A percentile compares a stretch with the other conserved stretches of the same genome.
These are phyloP conservation scores for Bombus superbus DNA, from an alignment of 1,140 invertebrate genomes.

Conservation along the genomic window DNA sequence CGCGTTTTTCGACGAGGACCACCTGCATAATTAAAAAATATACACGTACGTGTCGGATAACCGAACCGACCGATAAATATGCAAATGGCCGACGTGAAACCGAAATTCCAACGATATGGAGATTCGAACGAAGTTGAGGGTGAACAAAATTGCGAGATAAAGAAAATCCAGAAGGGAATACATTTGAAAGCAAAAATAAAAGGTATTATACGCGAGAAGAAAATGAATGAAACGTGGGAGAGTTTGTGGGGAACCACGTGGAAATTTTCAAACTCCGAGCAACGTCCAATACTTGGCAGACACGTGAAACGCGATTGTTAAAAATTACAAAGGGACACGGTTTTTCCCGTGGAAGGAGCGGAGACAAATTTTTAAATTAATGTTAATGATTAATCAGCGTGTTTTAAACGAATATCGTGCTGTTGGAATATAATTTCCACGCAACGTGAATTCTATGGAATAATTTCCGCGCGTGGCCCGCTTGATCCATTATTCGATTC, in stretches of 20 bases:
- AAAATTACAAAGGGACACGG: not conserved
- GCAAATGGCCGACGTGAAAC: not conserved
- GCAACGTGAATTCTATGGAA: not conserved
- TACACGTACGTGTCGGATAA: not conserved
- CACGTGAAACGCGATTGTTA: not conserved
- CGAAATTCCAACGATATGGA: not conserved
- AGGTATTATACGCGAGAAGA: not conserved
- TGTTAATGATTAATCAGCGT: not conserved
- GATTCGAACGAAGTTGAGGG: not conserved
- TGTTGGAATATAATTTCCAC: not conserved
- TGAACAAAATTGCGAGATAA: not conserved
- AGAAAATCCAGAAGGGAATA: not conserved
- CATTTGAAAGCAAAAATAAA: not conserved
- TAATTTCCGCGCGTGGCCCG: not conserved
- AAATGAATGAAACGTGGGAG: not conserved
- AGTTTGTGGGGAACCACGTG: too few species aligned
- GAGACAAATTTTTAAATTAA: not conserved
- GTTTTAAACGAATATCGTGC: not conserved
- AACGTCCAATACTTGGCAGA: not conserved
- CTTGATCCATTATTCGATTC: not conserved
- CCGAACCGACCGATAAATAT: not conserved
- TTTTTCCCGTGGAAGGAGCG: too few species aligned
- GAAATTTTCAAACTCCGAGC: not conserved
- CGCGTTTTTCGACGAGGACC: not conserved
- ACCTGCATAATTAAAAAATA: constrained; percentile 21